Base-by-base conservation (phyloP, 1,140 invertebrate species). In the Rhagoletis zephyria region DNA sequence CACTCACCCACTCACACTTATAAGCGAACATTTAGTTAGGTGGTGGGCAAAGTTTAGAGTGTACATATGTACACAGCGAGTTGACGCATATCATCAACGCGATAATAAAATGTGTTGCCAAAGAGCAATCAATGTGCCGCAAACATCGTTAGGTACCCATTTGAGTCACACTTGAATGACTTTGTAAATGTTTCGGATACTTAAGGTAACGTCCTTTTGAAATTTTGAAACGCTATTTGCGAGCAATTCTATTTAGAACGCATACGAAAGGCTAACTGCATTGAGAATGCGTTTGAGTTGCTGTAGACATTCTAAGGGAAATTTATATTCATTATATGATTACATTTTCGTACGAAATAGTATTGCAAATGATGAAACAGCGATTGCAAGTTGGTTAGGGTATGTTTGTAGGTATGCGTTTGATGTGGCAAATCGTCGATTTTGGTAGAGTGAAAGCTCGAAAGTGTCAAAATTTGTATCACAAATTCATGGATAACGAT, bases 41-140 rank as follows among this genome's bases (percentile, higher is more conserved):
- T 67, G 64, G 6, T 67, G 64, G 6, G 30, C 30, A 30, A 30
- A 30, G 30, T 30, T 30, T 30, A 30, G 30, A 30, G 1, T 30
- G 30, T 30, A 30, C 30, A 30, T 30, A 30, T 30, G 30, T 30
- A 30, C 30, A 30, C 30, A 30, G 30, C 30, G 30, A 30, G 30
- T 30, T 30, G 30, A 9, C 1, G 30, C 14, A 30, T 42, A 42
- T 42, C 65, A 67, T 67, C 40, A 42, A 42, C 1, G 65, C 65
- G 19, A 9, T 67, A 42, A 67, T 67, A 67, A 67, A 67, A 9
- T 9, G 65, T 10, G 40, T 12, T 67, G 40, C 2, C 30, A 42
- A 67, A 67, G 30, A 40, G 65, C 65, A 67, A 67, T 67, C 65
- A 67, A 67, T 67, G 65, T 67, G 65, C 65, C 65, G 42, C 65